Base-by-base conservation (phyloP, 30 jellyfish, hydroid and myxozoan species). In the Chrysaora quinquecirrha region DNA sequence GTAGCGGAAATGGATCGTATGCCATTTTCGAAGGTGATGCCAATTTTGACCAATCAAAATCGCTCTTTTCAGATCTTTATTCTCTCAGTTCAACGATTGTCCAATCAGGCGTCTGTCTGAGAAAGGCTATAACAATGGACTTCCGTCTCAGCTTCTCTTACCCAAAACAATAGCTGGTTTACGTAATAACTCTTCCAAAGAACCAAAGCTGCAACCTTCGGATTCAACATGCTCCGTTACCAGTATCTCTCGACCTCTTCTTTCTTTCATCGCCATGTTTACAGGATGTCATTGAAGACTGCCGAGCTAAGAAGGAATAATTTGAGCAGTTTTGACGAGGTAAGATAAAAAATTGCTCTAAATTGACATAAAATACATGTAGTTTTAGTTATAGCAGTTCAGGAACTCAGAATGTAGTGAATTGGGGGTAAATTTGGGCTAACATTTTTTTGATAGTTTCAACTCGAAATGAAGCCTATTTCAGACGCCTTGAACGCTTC, bases 221-320 rank as follows among this genome's bases (percentile, higher is more conserved):
- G 19, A 7, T 52, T 52, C 68, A 52, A 52, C 83, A 79, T 79
- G 83, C 82, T 28, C 24, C 30, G 35, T 20, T 34, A 79, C 90
- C 83, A 27, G 90, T 70, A 79, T 72, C 65, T 58, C 21, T 67
- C 56, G 22, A 64, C 29, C 61, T 67, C 74, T 78, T 79, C 75
- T 54, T 71, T 34, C 75, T 34, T 31, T 18, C 74, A 79, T 78
- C 90, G 90, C 90, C 90, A 79, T 79, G 90, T 79, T 79, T 64
- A 23, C 43, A 68, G 83, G 90, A 67, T 79, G 90, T 33, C 32
- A 25, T 18, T 35, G 68, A 64, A 20, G 58, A 3, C 32, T 50
- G 46, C 29, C 64, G 73, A 79, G 65, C 83, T 52, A 2, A 52
- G 7, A 19, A 19, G 27, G 68, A 20, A 10, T 12, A 52, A 52